A percentile compares a stretch with the other conserved stretches of the same genome.
Evolutionary conservation across 2,113 vertebrate species (phyloP).

Genomic region (Bostrychus sinensis): DNA sequence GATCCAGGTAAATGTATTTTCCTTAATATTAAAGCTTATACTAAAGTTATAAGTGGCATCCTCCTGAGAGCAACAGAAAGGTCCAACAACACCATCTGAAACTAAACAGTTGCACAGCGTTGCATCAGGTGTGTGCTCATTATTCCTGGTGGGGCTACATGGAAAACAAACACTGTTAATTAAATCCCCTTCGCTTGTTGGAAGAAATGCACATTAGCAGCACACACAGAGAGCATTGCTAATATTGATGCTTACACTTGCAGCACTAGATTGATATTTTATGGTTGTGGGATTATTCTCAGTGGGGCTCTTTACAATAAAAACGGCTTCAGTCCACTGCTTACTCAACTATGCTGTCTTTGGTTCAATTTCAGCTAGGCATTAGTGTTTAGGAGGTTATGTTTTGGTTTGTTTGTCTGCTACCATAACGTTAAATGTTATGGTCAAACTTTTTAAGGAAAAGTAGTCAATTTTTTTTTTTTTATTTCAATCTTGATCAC

Average conservation of each 20-base stretch:
- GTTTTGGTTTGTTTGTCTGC: too few relatives aligned
- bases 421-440: too few relatives aligned
- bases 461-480: too few relatives aligned
- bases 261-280: constrained; percentile 40
- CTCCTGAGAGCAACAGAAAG: constrained; percentile 26
- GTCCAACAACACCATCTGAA: constrained; percentile 52
- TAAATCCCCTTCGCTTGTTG: constrained; percentile 82
- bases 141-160: constrained; percentile 69
- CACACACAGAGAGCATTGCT: constrained; percentile 35
- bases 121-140: constrained; percentile 79
- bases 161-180: constrained; percentile 83
- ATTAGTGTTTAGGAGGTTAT: too few relatives aligned
- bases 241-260: constrained; percentile 45
- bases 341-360: constrained; percentile 19
- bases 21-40: constrained; percentile 31
- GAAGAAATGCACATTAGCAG: constrained; percentile 57
- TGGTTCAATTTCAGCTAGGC: constrained; percentile 28
- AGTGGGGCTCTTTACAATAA: constrained; percentile 33
- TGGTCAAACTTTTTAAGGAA: too few relatives aligned
- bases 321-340: constrained; percentile 36
- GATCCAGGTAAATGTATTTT: background rate
- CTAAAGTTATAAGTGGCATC: constrained; percentile 20
- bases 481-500: too few relatives aligned
- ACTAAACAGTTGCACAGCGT: constrained; percentile 76
- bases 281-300: constrained; percentile 51